phyloP scores from a whole-genome alignment of 2,888 invertebrate genomes.

The Orthonevra nobilis region DNA sequence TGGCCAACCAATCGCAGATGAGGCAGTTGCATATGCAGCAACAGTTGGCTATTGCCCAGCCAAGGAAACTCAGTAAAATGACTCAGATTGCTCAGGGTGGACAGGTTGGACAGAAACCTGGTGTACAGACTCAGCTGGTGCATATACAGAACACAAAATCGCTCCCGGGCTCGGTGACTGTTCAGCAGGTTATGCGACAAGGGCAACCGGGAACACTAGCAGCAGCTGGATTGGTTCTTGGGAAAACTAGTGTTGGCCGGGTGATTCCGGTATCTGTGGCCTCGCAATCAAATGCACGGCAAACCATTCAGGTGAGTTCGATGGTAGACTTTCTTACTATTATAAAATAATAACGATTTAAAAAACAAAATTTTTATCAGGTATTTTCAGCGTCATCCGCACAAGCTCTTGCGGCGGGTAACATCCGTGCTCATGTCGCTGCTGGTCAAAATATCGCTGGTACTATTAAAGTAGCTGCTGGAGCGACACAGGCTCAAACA shows the following conservation, averaged over 20 bases:
- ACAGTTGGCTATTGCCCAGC: slow-evolving; percentile 81
- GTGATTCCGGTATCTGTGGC: slow-evolving; percentile 86
- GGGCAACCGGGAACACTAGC: slow-evolving; percentile 80
- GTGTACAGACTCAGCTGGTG: slow-evolving; percentile 86
- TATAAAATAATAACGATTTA: slow-evolving; percentile 6
- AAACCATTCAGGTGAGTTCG: slow-evolving; percentile 81
- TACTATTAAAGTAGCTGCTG: slow-evolving; percentile 81
- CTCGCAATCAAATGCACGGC: slow-evolving; percentile 80
- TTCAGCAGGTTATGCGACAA: slow-evolving; percentile 87
- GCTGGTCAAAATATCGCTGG: slow-evolving; percentile 80
- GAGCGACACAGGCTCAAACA: slow-evolving; percentile 78
- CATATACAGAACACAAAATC: slow-evolving; percentile 84
- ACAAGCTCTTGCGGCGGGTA: slow-evolving; percentile 81
- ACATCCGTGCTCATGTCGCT: slow-evolving; percentile 81
- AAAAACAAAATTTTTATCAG: slow-evolving; percentile 74
- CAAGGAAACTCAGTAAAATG: slow-evolving; percentile 84
- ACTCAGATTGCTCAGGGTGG: slow-evolving; percentile 80
- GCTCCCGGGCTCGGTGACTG: slow-evolving; percentile 84
- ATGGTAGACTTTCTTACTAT: background rate
- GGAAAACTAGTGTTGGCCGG: slow-evolving; percentile 83
- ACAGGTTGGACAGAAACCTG: slow-evolving; percentile 73
- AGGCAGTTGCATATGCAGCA: slow-evolving; percentile 84
- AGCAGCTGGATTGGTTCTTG: slow-evolving; percentile 81
- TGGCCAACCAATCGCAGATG: slow-evolving; percentile 84
- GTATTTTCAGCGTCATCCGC: slow-evolving; percentile 82